A percentile compares a stretch with the other conserved stretches of the same genome.
Evolutionary conservation across 2,888 invertebrate species (phyloP).

Genomic region (Pseudococcus jackbeardsleyi): DNA sequence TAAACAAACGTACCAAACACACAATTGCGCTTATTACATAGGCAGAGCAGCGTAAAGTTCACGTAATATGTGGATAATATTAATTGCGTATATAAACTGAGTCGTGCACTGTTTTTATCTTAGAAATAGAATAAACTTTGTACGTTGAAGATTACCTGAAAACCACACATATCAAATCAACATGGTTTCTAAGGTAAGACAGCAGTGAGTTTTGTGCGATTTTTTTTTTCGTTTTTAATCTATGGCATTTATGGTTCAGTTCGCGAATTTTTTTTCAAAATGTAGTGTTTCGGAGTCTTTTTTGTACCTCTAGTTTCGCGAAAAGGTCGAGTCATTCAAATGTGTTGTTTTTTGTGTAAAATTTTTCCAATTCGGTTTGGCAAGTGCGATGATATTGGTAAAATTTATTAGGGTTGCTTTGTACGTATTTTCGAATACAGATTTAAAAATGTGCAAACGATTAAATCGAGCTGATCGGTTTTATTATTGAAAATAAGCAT

Average conservation of each 20-base stretch:
- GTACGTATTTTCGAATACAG: background rate
- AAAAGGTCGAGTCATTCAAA: background rate
- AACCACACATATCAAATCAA: constrained; percentile 18
- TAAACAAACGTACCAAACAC: constrained; percentile 61
- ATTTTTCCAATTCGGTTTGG: background rate
- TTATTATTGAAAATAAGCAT: background rate
- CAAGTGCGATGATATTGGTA: background rate
- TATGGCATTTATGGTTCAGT: background rate
- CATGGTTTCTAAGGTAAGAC: constrained; percentile 63
- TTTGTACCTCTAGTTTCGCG: background rate
- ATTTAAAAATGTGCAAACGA: background rate
- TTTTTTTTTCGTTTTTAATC: background rate
- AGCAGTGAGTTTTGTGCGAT: constrained; percentile 20
- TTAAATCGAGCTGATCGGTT: background rate
- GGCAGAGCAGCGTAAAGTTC: constrained; percentile 62
- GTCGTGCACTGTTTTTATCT: constrained; percentile 59
- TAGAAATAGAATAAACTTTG: constrained; percentile 62
- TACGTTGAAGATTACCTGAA: constrained; percentile 50
- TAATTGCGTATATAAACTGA: constrained; percentile 64
- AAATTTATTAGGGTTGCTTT: constrained; percentile 1
- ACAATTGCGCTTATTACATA: constrained; percentile 62
- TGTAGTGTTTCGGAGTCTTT: background rate
- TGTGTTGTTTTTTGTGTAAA: constrained; percentile 19
- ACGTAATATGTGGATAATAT: constrained; percentile 63
- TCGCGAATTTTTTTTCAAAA: constrained; percentile 5